A percentile compares a stretch with the other conserved stretches of the same genome.
These are phyloP conservation scores for Sciurus vulgaris DNA, from an alignment of 2,797 vertebrate species.

Conservation along the genomic window DNA sequence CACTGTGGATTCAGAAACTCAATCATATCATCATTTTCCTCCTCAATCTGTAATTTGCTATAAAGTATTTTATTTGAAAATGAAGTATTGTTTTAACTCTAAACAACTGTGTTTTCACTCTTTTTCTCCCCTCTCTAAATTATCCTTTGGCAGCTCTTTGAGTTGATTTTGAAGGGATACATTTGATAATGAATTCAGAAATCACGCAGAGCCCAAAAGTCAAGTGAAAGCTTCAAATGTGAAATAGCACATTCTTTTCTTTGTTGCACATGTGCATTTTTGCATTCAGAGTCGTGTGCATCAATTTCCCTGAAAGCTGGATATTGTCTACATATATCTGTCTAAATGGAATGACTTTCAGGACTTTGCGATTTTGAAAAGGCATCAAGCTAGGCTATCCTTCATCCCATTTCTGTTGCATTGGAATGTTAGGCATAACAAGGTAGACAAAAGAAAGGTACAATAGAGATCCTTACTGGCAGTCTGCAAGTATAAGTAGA, in stretches of 20 bases:
- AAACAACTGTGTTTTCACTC: slow-evolving; percentile 79
- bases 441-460: slow-evolving; percentile 78
- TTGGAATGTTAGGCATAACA: slow-evolving; percentile 73
- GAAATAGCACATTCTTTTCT: slow-evolving; percentile 78
- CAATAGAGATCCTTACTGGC: slow-evolving; percentile 70
- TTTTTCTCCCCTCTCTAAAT: slow-evolving; percentile 62
- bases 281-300: slow-evolving; percentile 74
- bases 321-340: slow-evolving; percentile 79
- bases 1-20: background rate
- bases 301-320: slow-evolving; percentile 79
- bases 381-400: slow-evolving; percentile 76
- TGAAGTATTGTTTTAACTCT: slow-evolving; percentile 79
- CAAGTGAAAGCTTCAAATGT: slow-evolving; percentile 76
- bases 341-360: slow-evolving; percentile 80
- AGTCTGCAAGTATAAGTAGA: slow-evolving; percentile 72
- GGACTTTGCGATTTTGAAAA: slow-evolving; percentile 84
- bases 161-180: slow-evolving; percentile 83
- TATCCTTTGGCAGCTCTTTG: slow-evolving; percentile 80
- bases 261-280: slow-evolving; percentile 74
- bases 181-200: slow-evolving; percentile 82
- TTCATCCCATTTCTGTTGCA: slow-evolving; percentile 76
- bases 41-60: slow-evolving; percentile 50
- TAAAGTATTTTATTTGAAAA: slow-evolving; percentile 77
- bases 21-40: slow-evolving; percentile 61
- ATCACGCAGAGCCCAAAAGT: slow-evolving; percentile 79